A percentile compares a stretch with the other conserved stretches of the same genome.
These are phyloP conservation scores for Alcis repandata DNA, from an alignment of 2,888 invertebrate genomes.

Conservation along the genomic window DNA sequence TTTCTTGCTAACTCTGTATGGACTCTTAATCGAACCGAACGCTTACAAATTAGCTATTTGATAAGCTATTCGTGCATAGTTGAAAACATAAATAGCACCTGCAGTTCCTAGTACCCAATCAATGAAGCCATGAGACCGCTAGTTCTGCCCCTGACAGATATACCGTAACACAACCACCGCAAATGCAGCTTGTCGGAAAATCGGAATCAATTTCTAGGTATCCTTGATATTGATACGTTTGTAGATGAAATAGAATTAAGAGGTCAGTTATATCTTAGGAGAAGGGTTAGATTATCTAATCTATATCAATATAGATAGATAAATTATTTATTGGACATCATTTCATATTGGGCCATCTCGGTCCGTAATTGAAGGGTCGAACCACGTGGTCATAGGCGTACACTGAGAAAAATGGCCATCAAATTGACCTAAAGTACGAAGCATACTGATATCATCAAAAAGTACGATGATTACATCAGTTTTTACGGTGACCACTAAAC, in stretches of 20 bases:
- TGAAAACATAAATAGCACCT: too few species aligned
- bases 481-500: too few species aligned
- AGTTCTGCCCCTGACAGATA: conserved; percentile 16
- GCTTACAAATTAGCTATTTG: too few species aligned
- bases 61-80: too few species aligned
- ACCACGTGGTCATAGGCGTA: too few species aligned
- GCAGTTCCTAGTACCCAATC: conserved; percentile 1
- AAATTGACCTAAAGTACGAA: too few species aligned
- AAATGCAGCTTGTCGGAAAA: conserved; percentile 22
- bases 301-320: neutral
- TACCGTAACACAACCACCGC: conserved; percentile 17
- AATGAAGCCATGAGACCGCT: conserved; percentile 9
- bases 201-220: conserved; percentile 20
- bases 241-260: neutral
- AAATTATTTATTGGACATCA: neutral
- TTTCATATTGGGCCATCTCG: too few species aligned
- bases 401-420: too few species aligned
- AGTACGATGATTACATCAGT: too few species aligned
- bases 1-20: too few species aligned
- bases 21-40: too few species aligned
- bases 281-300: neutral
- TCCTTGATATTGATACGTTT: conserved; percentile 9
- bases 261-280: neutral
- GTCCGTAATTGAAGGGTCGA: neutral
- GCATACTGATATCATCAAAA: too few species aligned